Evolutionary conservation across 2,113 vertebrate genomes (phyloP).

Genomic region (Cacatua alba): DNA sequence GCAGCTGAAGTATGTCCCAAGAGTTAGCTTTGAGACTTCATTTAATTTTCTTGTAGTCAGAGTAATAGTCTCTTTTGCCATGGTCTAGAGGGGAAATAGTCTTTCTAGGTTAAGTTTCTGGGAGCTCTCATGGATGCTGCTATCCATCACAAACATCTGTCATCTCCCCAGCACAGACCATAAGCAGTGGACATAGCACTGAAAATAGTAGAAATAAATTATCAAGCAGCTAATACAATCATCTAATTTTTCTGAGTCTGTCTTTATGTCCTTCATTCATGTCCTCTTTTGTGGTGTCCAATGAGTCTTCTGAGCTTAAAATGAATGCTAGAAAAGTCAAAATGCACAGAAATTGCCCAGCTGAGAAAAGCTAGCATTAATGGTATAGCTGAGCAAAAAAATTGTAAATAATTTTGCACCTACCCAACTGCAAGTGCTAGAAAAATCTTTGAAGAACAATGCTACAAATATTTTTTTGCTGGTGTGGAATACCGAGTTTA

Average conservation of each 20-base stretch:
- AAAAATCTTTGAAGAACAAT: not conserved
- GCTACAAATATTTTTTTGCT: not conserved
- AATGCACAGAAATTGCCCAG: not conserved
- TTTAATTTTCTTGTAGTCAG: conserved; percentile 34
- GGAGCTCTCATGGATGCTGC: conserved; percentile 39
- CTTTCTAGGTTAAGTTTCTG: not conserved
- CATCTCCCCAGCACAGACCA: conserved; percentile 56
- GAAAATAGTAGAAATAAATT: conserved; percentile 38
- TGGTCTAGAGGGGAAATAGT: not conserved
- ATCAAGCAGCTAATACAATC: not conserved
- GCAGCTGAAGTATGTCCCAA: not conserved
- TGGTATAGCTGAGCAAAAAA: not conserved
- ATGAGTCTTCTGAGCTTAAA: not conserved
- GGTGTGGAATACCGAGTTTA: not conserved
- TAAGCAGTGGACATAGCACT: conserved; percentile 28
- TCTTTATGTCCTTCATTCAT: not conserved
- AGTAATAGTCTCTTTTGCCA: not conserved
- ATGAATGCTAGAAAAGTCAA: not conserved
- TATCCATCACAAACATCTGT: conserved; percentile 75
- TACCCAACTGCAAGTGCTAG: not conserved
- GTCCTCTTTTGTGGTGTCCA: not conserved
- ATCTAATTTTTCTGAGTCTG: not conserved
- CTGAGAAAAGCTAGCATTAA: not conserved
- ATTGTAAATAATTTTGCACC: not conserved
- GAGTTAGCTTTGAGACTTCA: conserved; percentile 4